Evolutionary conservation across 1,140 invertebrate genomes (phyloP), one percentile per base, ranked within the genome.

Genomic region (Drosophila sechellia): DNA sequence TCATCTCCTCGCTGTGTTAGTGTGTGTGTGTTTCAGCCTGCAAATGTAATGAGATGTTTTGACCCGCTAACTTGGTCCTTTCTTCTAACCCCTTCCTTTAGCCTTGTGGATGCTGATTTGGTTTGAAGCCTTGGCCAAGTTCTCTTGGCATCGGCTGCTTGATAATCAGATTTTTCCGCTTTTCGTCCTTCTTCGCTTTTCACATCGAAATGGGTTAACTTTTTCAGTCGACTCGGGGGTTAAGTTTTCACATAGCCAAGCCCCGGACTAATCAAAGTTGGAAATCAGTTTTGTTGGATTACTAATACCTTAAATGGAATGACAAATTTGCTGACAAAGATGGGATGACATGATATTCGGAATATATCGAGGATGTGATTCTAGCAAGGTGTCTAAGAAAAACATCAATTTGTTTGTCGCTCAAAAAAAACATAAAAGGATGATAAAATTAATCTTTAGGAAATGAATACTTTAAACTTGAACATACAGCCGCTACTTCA

Each of bases 1-100:
- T 60, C 56, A 56, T 52, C 66, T 61, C 50, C 43, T 50, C 48
- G 58, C 46, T 79, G 42, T 42, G 34, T 60, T n/a, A 17, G n/a
- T 42, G 55, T 42, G 49, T 31, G 45, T 50, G 58, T 64, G 59
- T 75, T 75, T 66, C 35, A 61, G 34, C 43, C 57, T 60, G 57
- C 75, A 65, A 85, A 69, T 77, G 56, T 87, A 86, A 87, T 87
- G 79, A 81, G 74, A 83, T 87, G 79, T 81, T 80, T 77, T 81
- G 81, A 81, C 83, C 83, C 74, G 59, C 84, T 68, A 87, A 81
- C 83, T 86, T 81, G 48, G 72, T 27, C 45, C 37, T 58, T 75
- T 42, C 61, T 75, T 57, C 66, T 70, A 70, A 56, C 64, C 64
- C 66, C 50, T 40, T 53, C 48, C 17, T 27, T 64, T 12, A 65